Base-by-base conservation (phyloP, 1,140 invertebrate genomes). In the Drosophila hydei region DNA sequence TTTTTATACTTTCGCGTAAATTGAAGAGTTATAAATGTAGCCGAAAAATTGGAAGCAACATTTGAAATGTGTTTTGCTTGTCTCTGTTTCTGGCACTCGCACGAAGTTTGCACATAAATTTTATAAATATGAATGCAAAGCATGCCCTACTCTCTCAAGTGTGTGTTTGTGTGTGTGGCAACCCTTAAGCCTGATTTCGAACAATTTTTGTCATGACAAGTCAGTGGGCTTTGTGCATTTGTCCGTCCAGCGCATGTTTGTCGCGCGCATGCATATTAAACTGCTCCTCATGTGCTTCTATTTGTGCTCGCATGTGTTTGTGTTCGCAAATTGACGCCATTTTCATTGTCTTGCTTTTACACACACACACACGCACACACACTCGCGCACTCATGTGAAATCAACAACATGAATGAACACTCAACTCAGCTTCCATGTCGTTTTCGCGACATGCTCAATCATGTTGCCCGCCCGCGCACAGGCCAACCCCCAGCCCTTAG, bases 401-500 rank as follows among this genome's bases (percentile, higher is more conserved):
- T 71, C 72, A 71, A 75, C 72, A 71, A 75, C 67, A 78, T 75
- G 83, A 88, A 81, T 83, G 78, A 88, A 79, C 75, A 88, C 84
- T 88, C 81, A 87, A 88, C 77, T 87, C 77, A 88, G 74, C 70
- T 77, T 71, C 67, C 74, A 85, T 76, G 67, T 73, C 68, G 58
- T 47, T 65, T 65, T 65, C 69, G 60, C 60, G 47, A 60, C 60
- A 77, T 69, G 60, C 71, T 74, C 64, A 68, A 72, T 73, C 71
- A 69, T 73, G 58, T 73, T 56, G 23, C 47, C 25, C 6, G 19
- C 40, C 54, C 48, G 4, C 38, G 1, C 23, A 8, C 38, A 8
- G n/a, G 19, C 11, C 8, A 9, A 1, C 30, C 23, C 6, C 8
- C 55, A 36, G 8, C 54, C 56, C 61, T 12, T 19, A 42, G 36